These are phyloP conservation scores for Acanthosepion esculentum DNA, from an alignment of 2,888 invertebrate species.

Conservation along the genomic window DNA sequence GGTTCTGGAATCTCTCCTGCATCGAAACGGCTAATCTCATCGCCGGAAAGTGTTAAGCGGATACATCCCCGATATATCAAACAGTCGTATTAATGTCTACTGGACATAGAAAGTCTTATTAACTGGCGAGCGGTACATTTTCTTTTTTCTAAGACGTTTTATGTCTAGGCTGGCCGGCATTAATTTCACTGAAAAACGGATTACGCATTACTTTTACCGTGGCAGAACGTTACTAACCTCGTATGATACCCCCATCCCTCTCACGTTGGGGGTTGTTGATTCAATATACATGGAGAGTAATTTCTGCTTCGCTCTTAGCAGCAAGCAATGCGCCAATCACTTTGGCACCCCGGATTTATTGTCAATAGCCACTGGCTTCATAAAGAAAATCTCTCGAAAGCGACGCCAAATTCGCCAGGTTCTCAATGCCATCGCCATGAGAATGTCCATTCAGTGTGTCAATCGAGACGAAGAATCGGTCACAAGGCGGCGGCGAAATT, in stretches of 20 bases:
- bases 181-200: too few species aligned
- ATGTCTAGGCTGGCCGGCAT: too few species aligned
- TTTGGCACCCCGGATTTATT: neutral
- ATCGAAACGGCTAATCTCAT: too few species aligned
- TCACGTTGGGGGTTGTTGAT: neutral
- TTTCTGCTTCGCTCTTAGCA: neutral
- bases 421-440: neutral
- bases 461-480: neutral
- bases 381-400: neutral
- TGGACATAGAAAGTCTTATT: too few species aligned
- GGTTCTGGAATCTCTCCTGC: too few species aligned
- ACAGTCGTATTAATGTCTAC: too few species aligned
- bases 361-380: neutral
- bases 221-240: neutral
- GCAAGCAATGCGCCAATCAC: neutral
- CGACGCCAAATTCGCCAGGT: neutral
- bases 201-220: too few species aligned
- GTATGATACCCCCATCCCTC: neutral
- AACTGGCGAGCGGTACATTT: too few species aligned
- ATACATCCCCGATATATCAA: too few species aligned
- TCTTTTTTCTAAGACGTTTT: too few species aligned
- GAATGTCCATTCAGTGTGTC: neutral
- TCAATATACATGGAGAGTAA: neutral
- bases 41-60: too few species aligned
- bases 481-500: neutral